Conservation (phyloP, 64 coral and sea anemone species). For the Platygyra sinensis region DNA sequence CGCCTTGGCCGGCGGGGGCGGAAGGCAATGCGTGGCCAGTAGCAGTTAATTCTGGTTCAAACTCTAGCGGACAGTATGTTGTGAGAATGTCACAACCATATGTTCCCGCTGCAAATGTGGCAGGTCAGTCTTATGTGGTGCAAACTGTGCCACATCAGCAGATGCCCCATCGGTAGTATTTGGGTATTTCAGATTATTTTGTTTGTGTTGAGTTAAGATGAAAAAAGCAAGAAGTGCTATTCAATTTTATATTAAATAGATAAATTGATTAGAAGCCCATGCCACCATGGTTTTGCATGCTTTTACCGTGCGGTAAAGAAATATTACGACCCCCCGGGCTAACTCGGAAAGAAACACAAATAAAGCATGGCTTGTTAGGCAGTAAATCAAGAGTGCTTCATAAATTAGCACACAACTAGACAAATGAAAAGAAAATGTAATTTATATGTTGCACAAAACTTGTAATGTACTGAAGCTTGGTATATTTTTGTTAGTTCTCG, state of each 20-base stretch:
- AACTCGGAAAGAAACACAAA: not conserved
- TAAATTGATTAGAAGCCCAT: not conserved
- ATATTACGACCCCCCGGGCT: not conserved
- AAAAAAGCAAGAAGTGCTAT: not conserved
- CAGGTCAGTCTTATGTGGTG: conserved; percentile 17
- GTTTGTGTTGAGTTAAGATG: conserved; percentile 13
- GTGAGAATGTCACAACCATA: conserved; percentile 31
- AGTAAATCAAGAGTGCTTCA: not conserved
- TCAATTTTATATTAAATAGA: conserved; percentile 9
- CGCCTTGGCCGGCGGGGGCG: conserved; percentile 6
- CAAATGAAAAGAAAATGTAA: not conserved
- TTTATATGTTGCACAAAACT: conserved; percentile 26
- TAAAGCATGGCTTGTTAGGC: not conserved
- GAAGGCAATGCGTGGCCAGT: not conserved
- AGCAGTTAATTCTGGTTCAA: not conserved
- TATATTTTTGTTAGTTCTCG: conserved; percentile 34
- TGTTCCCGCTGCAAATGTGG: not conserved
- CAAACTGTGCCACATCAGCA: conserved; percentile 30
- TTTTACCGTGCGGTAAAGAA: not conserved
- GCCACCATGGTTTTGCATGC: not conserved
- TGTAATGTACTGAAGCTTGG: not conserved
- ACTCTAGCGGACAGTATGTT: conserved; percentile 38
- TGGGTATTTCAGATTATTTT: not conserved
- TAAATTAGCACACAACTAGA: not conserved
- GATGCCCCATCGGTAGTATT: conserved; percentile 44